Conservation (phyloP, 2,113 vertebrate species). For the Delphinapterus leucas region DNA sequence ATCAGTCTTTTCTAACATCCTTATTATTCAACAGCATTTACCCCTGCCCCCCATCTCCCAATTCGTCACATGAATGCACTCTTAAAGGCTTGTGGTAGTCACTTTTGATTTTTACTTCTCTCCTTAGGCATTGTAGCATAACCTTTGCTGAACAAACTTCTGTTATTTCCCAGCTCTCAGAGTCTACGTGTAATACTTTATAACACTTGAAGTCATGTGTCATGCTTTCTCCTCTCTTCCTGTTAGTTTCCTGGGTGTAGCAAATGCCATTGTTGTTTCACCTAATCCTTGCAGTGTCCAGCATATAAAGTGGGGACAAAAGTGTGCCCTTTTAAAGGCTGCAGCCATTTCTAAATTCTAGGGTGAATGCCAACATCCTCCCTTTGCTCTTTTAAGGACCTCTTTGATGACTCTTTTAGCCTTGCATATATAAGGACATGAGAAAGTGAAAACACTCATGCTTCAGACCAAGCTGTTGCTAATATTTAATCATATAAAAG, state of each 20-base stretch:
- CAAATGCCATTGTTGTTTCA: constrained; percentile 57
- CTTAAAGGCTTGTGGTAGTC: not conserved
- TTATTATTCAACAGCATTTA: not conserved
- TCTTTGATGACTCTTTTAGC: not conserved
- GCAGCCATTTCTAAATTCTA: constrained; percentile 4
- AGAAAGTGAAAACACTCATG: not conserved
- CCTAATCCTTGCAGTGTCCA: not conserved
- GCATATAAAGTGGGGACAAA: constrained; percentile 17
- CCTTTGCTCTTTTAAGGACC: not conserved
- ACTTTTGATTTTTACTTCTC: constrained; percentile 9
- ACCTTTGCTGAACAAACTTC: constrained; percentile 11
- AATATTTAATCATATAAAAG: not conserved
- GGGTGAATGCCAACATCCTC: not conserved
- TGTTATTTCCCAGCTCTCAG: not conserved
- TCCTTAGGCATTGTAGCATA: not conserved
- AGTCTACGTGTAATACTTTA: not conserved
- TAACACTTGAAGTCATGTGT: not conserved
- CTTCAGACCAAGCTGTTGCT: not conserved
- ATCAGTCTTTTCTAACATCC: not conserved
- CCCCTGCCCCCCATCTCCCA: not conserved
- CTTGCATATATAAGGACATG: not conserved
- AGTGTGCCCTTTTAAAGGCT: constrained; percentile 38
- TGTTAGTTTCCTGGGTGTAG: not conserved
- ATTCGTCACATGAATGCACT: not conserved
- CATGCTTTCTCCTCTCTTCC: not conserved